Evolutionary conservation across 2,113 vertebrate genomes (phyloP).

Genomic region (Taxidea taxus): DNA sequence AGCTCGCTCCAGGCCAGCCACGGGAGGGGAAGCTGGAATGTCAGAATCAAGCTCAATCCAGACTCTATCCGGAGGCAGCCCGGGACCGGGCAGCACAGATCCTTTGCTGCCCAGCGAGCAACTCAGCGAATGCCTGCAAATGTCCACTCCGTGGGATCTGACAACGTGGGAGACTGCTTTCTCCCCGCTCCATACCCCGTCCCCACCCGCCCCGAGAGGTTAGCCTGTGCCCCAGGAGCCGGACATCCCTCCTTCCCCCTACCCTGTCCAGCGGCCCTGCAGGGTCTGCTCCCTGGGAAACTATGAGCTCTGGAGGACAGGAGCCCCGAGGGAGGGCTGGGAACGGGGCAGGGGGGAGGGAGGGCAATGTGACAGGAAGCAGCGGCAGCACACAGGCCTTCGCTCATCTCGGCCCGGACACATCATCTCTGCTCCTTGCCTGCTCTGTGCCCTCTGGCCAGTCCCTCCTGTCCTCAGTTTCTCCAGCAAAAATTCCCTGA

Average conservation of each 20-base stretch:
- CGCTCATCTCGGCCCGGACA: background rate
- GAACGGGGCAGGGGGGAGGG: fast-evolving
- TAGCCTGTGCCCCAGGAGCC: background rate
- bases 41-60: background rate
- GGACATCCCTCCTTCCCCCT: background rate
- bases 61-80: no score
- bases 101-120: background rate
- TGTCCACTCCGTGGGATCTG: background rate
- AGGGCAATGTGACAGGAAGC: fast-evolving
- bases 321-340: background rate
- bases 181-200: fast-evolving
- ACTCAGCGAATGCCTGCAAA: background rate
- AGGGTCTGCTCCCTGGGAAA: background rate
- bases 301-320: background rate
- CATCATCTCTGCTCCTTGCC: no score
- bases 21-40: no score
- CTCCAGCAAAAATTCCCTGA: background rate
- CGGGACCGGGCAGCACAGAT: fast-evolving
- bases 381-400: fast-evolving
- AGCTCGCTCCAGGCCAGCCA: background rate
- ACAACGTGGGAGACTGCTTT: fast-evolving
- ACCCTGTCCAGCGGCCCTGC: background rate
- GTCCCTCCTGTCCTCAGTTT: background rate
- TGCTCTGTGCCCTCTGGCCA: background rate
- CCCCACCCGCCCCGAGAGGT: fast-evolving